These are phyloP conservation scores for Cephalotes varians DNA, from an alignment of 2,888 invertebrate species.

Conservation along the genomic window DNA sequence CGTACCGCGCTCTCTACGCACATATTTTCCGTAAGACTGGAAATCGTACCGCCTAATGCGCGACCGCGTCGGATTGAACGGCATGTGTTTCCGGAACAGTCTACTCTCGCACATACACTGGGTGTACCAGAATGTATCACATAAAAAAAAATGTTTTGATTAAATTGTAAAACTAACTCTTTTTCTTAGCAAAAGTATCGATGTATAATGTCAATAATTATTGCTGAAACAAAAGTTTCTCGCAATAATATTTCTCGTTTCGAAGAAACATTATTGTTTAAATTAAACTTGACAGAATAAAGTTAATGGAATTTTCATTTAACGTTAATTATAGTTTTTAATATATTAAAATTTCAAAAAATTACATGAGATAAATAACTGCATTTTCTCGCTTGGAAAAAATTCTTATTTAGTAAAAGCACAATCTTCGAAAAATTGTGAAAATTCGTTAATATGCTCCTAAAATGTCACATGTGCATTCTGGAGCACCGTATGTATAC, in stretches of 20 bases:
- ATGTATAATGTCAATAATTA: background rate
- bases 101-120: background rate
- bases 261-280: background rate
- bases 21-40: conserved; percentile 67
- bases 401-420: background rate
- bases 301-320: background rate
- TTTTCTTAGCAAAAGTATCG: background rate
- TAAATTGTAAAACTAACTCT: background rate
- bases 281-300: background rate
- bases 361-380: background rate
- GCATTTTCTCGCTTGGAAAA: background rate
- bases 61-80: conserved; percentile 48
- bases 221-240: background rate
- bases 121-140: background rate
- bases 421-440: background rate
- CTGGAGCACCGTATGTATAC: conserved; percentile 20
- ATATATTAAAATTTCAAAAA: background rate
- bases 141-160: background rate
- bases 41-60: conserved; percentile 63
- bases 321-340: background rate
- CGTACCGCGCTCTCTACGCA: conserved; percentile 53
- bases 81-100: conserved; percentile 44
- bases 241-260: no score
- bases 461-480: background rate
- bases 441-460: background rate